Percentiles rank a stretch among this genome's conserved stretches.
phyloP scores from a whole-genome alignment of 2,888 invertebrate genomes.

The Micropterix aruncella region DNA sequence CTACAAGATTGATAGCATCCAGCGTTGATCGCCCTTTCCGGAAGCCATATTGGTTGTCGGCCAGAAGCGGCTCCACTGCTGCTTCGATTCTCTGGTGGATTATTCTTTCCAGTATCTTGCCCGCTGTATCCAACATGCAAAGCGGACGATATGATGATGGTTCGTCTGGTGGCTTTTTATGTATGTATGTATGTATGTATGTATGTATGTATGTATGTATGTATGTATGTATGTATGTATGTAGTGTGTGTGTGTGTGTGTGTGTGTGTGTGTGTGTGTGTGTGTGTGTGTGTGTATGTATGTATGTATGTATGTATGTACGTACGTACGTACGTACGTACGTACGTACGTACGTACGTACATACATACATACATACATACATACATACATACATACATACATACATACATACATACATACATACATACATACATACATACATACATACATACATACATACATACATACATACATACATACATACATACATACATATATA shows the following conservation, averaged over 20 bases:
- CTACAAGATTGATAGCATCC: no score
- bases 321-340: conserved; percentile 2
- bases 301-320: conserved; percentile 5
- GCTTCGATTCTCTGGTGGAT: no score
- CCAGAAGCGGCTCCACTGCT: no score
- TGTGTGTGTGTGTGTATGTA: conserved; percentile 4
- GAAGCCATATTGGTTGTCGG: no score
- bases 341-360: conserved; percentile 1
- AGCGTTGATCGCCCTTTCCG: no score
- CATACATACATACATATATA: conserved; percentile 4
- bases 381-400: conserved; percentile 5
- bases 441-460: conserved; percentile 4
- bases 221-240: conserved; percentile 3
- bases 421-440: conserved; percentile 3
- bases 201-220: no score
- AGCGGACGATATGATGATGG: no score
- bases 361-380: conserved; percentile 4
- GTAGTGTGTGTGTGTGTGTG: background rate
- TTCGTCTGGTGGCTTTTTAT: no score
- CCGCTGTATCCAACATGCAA: no score
- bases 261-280: conserved; percentile 1
- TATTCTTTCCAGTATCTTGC: no score
- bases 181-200: no score
- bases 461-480: conserved; percentile 5
- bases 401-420: conserved; percentile 4